Evolutionary conservation across 2,113 vertebrate species (phyloP).

Genomic region (Dasyprocta punctata): DNA sequence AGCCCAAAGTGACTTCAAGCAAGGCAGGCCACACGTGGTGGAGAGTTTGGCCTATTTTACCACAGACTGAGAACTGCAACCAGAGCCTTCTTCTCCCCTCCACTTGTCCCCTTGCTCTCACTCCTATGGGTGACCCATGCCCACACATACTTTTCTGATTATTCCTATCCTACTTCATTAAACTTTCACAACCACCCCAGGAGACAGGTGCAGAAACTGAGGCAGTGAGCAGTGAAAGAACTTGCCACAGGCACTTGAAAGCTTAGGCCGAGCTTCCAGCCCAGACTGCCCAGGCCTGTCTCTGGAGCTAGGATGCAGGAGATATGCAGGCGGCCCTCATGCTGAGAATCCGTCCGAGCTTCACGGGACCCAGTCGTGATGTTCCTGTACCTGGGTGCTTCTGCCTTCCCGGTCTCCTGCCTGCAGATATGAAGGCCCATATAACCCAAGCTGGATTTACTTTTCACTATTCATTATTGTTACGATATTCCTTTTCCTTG

Average conservation of each 20-base stretch:
- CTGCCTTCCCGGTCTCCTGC: neutral
- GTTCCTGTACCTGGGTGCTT: fast-evolving
- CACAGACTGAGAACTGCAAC: neutral
- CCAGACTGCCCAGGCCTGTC: fast-evolving
- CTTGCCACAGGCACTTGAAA: fast-evolving
- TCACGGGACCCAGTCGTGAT: fast-evolving
- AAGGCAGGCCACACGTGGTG: fast-evolving
- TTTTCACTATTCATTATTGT: neutral
- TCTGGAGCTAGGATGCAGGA: no score
- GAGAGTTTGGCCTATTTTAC: neutral
- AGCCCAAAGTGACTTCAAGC: fast-evolving
- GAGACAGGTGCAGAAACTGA: neutral
- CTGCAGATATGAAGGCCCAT: neutral
- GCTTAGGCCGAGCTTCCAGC: no score
- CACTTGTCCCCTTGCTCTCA: fast-evolving
- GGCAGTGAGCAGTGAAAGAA: neutral
- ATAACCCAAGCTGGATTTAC: neutral
- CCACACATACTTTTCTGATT: fast-evolving
- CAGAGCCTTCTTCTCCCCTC: fast-evolving
- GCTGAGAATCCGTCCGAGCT: fast-evolving
- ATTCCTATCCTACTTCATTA: fast-evolving
- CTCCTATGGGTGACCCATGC: fast-evolving
- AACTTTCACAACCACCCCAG: neutral
- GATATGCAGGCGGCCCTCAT: fast-evolving
- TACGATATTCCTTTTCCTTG: neutral